Conservation (phyloP, 2,888 invertebrate species). For the Dolomedes plantarius region DNA sequence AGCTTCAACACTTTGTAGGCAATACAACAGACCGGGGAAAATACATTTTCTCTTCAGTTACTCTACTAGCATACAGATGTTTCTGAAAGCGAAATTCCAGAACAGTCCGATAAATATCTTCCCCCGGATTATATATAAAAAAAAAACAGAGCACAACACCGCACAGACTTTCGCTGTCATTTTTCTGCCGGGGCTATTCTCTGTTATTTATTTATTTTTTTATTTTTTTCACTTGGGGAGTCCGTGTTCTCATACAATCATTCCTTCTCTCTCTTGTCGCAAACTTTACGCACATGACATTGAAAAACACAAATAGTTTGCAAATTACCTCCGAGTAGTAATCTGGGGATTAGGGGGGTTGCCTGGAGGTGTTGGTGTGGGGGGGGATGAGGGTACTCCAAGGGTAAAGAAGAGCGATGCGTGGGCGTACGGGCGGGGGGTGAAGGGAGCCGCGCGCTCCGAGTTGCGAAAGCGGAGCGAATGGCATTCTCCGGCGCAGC, state of each 20-base stretch:
- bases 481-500: conserved; percentile 40
- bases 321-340: background rate
- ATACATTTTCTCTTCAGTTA: too few species aligned
- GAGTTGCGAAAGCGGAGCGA: conserved; percentile 20
- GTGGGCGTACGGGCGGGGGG: conserved; percentile 30
- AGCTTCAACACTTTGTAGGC: too few species aligned
- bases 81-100: too few species aligned
- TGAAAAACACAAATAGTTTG: background rate
- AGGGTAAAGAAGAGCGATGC: conserved; percentile 5
- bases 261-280: background rate
- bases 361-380: background rate
- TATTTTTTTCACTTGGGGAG: too few species aligned
- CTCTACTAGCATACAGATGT: too few species aligned
- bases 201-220: too few species aligned
- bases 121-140: too few species aligned
- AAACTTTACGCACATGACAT: background rate
- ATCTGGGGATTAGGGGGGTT: background rate
- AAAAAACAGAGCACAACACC: too few species aligned
- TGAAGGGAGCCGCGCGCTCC: background rate
- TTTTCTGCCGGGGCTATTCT: too few species aligned
- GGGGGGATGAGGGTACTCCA: background rate
- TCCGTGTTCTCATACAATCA: background rate
- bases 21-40: too few species aligned
- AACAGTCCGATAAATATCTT: too few species aligned
- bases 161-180: too few species aligned